phyloP scores from a whole-genome alignment of 2,888 invertebrate species.

The Drosophila heteroneura region DNA sequence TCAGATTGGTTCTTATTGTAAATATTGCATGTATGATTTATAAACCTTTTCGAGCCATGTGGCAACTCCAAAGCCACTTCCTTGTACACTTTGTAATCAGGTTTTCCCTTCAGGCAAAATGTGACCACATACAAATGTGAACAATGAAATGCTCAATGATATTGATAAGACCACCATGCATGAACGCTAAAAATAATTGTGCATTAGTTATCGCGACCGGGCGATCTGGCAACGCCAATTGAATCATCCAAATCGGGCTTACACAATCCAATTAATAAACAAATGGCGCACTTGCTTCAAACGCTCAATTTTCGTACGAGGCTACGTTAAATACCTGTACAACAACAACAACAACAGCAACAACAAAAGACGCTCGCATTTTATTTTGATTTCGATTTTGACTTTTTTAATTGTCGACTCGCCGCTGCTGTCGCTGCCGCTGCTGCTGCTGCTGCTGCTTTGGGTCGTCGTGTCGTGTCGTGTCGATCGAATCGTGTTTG shows the following conservation, averaged over 20 bases:
- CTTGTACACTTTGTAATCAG: neutral
- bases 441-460: slow-evolving; percentile 29
- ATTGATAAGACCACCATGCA: slow-evolving; percentile 32
- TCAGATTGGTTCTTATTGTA: neutral
- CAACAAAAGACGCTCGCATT: slow-evolving; percentile 18
- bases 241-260: slow-evolving; percentile 38
- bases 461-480: slow-evolving; percentile 61
- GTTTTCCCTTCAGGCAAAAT: neutral
- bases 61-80: slow-evolving; percentile 3
- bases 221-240: slow-evolving; percentile 45
- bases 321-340: slow-evolving; percentile 24
- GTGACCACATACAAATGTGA: neutral
- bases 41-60: slow-evolving; percentile 1
- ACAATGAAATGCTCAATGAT: slow-evolving; percentile 7
- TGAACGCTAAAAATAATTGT: slow-evolving; percentile 13
- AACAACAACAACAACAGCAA: slow-evolving; percentile 21
- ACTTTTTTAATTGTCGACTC: slow-evolving; percentile 43
- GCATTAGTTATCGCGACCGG: slow-evolving; percentile 21
- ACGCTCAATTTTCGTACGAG: slow-evolving; percentile 9
- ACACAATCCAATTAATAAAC: slow-evolving; percentile 34
- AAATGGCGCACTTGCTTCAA: slow-evolving; percentile 55
- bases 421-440: neutral
- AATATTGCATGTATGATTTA: neutral
- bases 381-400: slow-evolving; percentile 50
- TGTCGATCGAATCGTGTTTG: slow-evolving; percentile 68